A percentile compares a stretch with the other conserved stretches of the same genome.
Conservation (phyloP, 1,140 invertebrate genomes). For the Drosophila persimilis region DNA sequence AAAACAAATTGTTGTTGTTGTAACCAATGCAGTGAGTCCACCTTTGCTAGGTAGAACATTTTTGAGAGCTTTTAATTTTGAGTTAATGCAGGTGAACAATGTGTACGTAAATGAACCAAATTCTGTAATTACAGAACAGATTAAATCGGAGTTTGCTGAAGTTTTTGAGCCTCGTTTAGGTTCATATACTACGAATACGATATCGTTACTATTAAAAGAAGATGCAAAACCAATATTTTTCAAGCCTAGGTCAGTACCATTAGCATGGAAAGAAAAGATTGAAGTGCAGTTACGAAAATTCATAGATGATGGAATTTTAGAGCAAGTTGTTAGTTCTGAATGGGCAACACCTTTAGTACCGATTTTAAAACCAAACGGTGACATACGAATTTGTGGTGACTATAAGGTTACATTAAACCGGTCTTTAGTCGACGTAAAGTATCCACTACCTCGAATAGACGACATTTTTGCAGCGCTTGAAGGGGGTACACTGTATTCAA, state of each 20-base stretch:
- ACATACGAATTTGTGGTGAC: slow-evolving; percentile 83
- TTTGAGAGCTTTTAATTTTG: slow-evolving; percentile 23
- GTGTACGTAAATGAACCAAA: no score
- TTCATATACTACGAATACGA: slow-evolving; percentile 9
- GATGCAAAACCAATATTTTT: slow-evolving; percentile 9
- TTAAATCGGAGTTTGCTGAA: not conserved
- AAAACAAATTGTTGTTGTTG: not conserved
- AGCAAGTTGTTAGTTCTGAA: slow-evolving; percentile 58
- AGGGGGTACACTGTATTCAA: slow-evolving; percentile 66
- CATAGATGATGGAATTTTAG: no score
- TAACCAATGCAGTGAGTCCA: not conserved
- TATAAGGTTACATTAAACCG: slow-evolving; percentile 83
- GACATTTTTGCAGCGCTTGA: slow-evolving; percentile 4
- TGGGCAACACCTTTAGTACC: slow-evolving; percentile 82
- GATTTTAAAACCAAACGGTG: slow-evolving; percentile 78
- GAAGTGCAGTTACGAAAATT: no score
- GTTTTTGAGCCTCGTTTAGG: no score
- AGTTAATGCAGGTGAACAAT: no score
- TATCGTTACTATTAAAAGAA: not conserved
- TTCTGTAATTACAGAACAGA: no score
- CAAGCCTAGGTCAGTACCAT: slow-evolving; percentile 9
- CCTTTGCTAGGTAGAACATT: slow-evolving; percentile 22
- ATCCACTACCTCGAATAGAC: slow-evolving; percentile 28
- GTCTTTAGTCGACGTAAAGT: slow-evolving; percentile 48
- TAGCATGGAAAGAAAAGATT: not conserved